Conservation (phyloP, 2,797 vertebrate species). For the Channallabes apus region DNA sequence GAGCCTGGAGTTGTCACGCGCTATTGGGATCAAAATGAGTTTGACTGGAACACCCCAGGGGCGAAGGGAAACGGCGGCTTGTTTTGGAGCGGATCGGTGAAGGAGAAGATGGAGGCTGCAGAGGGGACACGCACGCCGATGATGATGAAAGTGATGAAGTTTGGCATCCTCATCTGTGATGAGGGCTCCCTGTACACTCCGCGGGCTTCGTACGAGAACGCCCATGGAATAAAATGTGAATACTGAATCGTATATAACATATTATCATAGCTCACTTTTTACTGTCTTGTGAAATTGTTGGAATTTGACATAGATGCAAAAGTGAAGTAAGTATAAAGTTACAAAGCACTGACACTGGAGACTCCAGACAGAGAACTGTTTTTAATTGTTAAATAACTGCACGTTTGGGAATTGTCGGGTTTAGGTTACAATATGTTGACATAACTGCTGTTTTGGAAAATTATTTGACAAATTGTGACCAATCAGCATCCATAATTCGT, state of each 20-base stretch:
- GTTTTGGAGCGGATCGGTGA: constrained; percentile 76
- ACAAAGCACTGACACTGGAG: not conserved
- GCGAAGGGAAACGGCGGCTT: constrained; percentile 78
- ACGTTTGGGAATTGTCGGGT: not conserved
- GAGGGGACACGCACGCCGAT: constrained; percentile 28
- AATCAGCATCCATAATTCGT: not conserved
- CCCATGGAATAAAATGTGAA: not conserved
- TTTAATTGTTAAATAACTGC: not conserved
- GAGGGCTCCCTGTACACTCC: not conserved
- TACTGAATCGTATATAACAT: not conserved
- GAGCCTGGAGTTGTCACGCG: constrained; percentile 73
- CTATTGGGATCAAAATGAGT: constrained; percentile 78
- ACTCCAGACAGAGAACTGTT: not conserved
- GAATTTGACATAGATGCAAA: not conserved
- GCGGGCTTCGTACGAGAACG: not conserved
- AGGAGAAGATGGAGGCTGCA: constrained; percentile 71
- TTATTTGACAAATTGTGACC: not conserved
- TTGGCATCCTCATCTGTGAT: constrained; percentile 57
- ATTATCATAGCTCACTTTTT: not conserved
- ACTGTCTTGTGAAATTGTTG: not conserved
- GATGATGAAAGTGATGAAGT: constrained; percentile 63
- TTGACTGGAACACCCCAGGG: constrained; percentile 65
- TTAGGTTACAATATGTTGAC: not conserved
- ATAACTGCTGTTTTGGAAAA: not conserved
- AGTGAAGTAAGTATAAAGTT: not conserved